These are phyloP conservation scores for Drosophila kambysellisi DNA, from an alignment of 2,888 invertebrate genomes.

Conservation along the genomic window DNA sequence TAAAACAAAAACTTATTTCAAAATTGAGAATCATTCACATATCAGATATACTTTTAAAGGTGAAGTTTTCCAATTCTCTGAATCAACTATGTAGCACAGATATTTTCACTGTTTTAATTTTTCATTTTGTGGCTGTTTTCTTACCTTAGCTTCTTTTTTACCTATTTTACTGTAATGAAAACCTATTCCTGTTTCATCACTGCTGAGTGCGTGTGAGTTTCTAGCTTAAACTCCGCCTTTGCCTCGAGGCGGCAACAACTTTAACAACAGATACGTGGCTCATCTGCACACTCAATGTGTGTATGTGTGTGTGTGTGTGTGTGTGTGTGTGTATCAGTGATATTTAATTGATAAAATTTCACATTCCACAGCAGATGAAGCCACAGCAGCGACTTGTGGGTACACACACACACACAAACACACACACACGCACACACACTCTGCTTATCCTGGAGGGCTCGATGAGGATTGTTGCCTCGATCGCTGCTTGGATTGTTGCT, in stretches of 20 bases:
- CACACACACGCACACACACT: neutral
- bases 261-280: slow-evolving; percentile 20
- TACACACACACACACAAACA: slow-evolving; percentile 12
- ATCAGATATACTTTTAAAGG: accelerated
- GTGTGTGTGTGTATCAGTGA: slow-evolving; percentile 18
- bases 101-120: neutral
- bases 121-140: neutral
- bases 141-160: neutral
- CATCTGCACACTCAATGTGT: slow-evolving; percentile 10
- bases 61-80: neutral
- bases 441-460: slow-evolving; percentile 61
- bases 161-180: neutral
- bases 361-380: slow-evolving; percentile 61
- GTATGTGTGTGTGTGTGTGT: slow-evolving; percentile 1
- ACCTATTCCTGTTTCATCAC: neutral
- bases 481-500: slow-evolving; percentile 10
- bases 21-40: neutral
- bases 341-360: slow-evolving; percentile 79
- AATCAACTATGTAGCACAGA: neutral
- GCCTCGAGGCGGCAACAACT: slow-evolving; percentile 40
- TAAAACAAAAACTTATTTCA: neutral
- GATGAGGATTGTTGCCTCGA: slow-evolving; percentile 50
- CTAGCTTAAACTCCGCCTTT: slow-evolving; percentile 30
- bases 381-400: slow-evolving; percentile 9
- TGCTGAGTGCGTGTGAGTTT: neutral